These are phyloP conservation scores for Bursaphelenchus mucronatus DNA, from an alignment of 1,140 invertebrate species.

Conservation along the genomic window DNA sequence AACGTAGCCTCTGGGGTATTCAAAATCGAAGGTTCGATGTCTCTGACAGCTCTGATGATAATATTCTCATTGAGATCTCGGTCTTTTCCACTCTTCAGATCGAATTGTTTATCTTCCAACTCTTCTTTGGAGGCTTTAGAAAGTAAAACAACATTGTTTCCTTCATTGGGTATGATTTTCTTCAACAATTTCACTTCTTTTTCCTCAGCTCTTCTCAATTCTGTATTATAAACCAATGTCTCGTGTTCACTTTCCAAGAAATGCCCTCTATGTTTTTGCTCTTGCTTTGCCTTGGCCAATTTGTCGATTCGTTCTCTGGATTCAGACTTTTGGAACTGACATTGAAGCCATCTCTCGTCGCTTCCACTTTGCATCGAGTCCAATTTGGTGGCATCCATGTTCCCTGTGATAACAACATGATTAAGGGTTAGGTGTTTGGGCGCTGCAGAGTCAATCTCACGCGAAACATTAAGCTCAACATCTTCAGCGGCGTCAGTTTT, in stretches of 20 bases:
- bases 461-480: conserved; percentile 21
- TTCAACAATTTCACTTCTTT: conserved; percentile 29
- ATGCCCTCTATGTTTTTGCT: conserved; percentile 19
- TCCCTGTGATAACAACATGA: conserved; percentile 3
- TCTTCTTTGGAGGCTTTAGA: conserved; percentile 37
- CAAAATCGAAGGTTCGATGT: conserved; percentile 18
- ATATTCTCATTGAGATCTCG: conserved; percentile 21
- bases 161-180: conserved; percentile 29
- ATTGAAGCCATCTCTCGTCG: conserved; percentile 29
- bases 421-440: conserved; percentile 21
- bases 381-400: conserved; percentile 20
- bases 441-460: conserved; percentile 26
- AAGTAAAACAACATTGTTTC: conserved; percentile 35
- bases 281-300: conserved; percentile 16
- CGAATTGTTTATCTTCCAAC: conserved; percentile 20
- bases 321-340: conserved; percentile 17
- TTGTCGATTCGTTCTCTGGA: conserved; percentile 19
- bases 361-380: conserved; percentile 8
- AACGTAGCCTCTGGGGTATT: conserved; percentile 8
- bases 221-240: conserved; percentile 22
- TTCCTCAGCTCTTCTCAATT: conserved; percentile 19
- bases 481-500: conserved; percentile 40
- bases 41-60: conserved; percentile 13
- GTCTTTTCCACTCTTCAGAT: conserved; percentile 17
- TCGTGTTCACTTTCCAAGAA: conserved; percentile 10